Conservation (phyloP, 2,888 invertebrate genomes). For the Pyrrhia umbra region DNA sequence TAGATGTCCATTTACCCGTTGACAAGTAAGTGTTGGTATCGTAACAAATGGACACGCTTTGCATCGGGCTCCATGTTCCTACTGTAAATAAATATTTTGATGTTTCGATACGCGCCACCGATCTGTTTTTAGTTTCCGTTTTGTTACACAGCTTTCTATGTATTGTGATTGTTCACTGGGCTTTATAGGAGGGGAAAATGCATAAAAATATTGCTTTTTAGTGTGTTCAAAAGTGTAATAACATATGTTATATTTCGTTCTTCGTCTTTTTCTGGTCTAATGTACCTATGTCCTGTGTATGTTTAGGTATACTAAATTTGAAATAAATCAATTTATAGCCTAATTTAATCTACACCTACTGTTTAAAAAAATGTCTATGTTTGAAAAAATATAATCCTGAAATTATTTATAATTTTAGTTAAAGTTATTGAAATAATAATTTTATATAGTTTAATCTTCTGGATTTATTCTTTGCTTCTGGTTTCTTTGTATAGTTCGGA, state of each 20-base stretch:
- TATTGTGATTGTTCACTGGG: slow-evolving; percentile 30
- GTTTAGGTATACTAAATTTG: too few species aligned
- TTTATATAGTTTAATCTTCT: too few species aligned
- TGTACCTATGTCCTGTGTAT: too few species aligned
- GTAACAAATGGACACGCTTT: slow-evolving; percentile 50
- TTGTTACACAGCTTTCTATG: slow-evolving; percentile 27
- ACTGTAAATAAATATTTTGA: slow-evolving; percentile 63
- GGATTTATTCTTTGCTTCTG: neutral
- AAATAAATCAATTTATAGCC: too few species aligned
- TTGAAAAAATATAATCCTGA: too few species aligned
- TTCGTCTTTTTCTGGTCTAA: too few species aligned
- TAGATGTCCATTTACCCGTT: neutral
- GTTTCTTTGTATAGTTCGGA: neutral
- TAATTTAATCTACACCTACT: too few species aligned
- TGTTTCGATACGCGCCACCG: slow-evolving; percentile 43
- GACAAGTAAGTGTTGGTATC: slow-evolving; percentile 26
- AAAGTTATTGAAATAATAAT: too few species aligned
- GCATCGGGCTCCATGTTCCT: slow-evolving; percentile 50
- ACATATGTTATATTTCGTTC: too few species aligned
- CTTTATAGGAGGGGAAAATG: slow-evolving; percentile 15
- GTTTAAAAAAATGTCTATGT: too few species aligned
- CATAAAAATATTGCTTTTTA: slow-evolving; percentile 4
- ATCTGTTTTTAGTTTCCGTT: slow-evolving; percentile 43
- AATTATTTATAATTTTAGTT: too few species aligned
- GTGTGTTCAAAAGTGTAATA: neutral